Percentiles rank a stretch among this genome's conserved stretches.
These are phyloP conservation scores for Parazoanthus atlanticus DNA, from an alignment of 92 coral and sea anemone species.

Conservation along the genomic window DNA sequence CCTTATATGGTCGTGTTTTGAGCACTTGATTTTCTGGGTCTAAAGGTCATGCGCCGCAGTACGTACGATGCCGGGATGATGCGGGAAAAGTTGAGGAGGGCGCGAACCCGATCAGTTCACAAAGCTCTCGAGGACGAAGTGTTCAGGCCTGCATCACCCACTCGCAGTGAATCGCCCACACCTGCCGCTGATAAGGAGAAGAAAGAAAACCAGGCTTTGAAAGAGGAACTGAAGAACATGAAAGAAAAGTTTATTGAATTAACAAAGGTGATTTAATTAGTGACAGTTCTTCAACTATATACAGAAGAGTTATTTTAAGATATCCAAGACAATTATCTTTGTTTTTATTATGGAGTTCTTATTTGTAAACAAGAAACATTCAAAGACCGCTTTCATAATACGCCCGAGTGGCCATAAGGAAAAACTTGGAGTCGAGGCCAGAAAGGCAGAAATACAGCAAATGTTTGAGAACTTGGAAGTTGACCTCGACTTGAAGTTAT, in stretches of 20 bases:
- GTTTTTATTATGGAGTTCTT: neutral
- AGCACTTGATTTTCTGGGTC: no score
- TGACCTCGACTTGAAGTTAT: no score
- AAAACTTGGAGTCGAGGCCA: no score
- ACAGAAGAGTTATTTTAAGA: neutral
- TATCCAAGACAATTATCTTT: neutral
- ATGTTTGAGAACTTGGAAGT: no score
- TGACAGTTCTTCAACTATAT: no score
- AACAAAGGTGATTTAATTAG: conserved; percentile 50
- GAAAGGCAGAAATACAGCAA: no score
- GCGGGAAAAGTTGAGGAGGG: conserved; percentile 61
- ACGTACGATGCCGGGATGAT: conserved; percentile 74
- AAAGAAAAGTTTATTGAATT: conserved; percentile 63
- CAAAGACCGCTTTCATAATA: no score
- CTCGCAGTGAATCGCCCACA: conserved; percentile 6
- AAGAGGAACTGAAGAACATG: conserved; percentile 66
- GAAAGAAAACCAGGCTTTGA: conserved; percentile 64
- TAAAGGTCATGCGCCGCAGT: conserved; percentile 53
- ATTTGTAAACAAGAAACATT: neutral
- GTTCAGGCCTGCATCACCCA: neutral
- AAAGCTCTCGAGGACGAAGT: conserved; percentile 22
- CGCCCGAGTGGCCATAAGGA: no score
- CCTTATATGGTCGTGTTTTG: no score
- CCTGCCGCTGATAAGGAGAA: conserved; percentile 30
- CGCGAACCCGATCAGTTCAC: conserved; percentile 52